These are phyloP conservation scores for Stegodyphus dumicola DNA, from an alignment of 1,140 invertebrate genomes.

Conservation along the genomic window DNA sequence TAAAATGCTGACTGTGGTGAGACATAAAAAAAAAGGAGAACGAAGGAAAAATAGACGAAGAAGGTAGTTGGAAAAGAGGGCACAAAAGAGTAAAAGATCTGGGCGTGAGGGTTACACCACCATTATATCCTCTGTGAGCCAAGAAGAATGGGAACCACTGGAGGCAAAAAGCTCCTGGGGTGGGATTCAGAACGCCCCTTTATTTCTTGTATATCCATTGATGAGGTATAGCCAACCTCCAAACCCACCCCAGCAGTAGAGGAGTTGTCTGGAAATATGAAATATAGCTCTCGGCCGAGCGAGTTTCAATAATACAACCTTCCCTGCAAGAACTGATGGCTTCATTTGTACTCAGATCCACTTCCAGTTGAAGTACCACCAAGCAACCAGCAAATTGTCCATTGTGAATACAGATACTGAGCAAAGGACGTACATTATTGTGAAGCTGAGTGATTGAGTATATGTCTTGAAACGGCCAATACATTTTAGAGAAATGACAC, in stretches of 20 bases:
- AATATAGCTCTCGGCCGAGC: slow-evolving; percentile 49
- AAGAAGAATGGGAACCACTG: slow-evolving; percentile 31
- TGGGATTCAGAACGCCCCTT: slow-evolving; percentile 36
- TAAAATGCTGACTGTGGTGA: neutral
- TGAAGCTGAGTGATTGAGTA: neutral
- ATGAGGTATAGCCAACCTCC: slow-evolving; percentile 34
- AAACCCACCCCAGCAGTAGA: slow-evolving; percentile 7
- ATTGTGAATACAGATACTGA: slow-evolving; percentile 26
- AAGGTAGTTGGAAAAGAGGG: slow-evolving; percentile 1
- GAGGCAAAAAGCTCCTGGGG: slow-evolving; percentile 24
- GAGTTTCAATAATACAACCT: slow-evolving; percentile 23
- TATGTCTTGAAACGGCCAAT: slow-evolving; percentile 16
- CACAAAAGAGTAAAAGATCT: slow-evolving; percentile 22
- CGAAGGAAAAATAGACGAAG: neutral
- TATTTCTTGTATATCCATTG: slow-evolving; percentile 57
- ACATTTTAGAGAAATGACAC: slow-evolving; percentile 41
- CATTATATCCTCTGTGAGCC: slow-evolving; percentile 34
- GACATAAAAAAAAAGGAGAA: neutral
- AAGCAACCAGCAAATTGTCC: slow-evolving; percentile 56
- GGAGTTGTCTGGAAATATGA: slow-evolving; percentile 43
- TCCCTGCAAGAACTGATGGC: slow-evolving; percentile 35
- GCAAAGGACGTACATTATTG: neutral
- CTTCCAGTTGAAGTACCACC: neutral
- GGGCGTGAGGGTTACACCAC: slow-evolving; percentile 56
- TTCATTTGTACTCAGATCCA: slow-evolving; percentile 31